Conservation (phyloP, 2,113 vertebrate genomes). For the Calidris pygmaea region DNA sequence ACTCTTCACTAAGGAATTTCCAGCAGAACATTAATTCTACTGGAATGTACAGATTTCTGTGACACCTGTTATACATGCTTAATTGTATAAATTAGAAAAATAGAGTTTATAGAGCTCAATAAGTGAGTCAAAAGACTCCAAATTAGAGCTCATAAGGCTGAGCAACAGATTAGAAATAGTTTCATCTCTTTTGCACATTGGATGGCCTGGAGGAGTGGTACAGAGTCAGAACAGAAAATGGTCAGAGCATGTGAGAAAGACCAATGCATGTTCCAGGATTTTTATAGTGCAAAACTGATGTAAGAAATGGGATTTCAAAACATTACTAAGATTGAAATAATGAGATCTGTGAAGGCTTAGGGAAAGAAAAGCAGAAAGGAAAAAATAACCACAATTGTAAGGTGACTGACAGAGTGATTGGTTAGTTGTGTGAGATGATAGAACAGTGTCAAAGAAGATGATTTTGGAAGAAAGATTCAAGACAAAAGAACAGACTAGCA, state of each 20-base stretch:
- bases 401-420: neutral
- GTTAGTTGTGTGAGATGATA: neutral
- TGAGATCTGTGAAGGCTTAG: neutral
- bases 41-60: neutral
- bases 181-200: neutral
- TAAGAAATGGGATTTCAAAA: neutral
- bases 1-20: rapidly evolving
- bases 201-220: neutral
- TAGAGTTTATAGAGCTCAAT: neutral
- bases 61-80: neutral
- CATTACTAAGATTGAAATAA: constrained; percentile 1
- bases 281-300: neutral
- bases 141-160: neutral
- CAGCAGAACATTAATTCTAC: neutral
- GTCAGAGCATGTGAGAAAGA: neutral
- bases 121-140: neutral
- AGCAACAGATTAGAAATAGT: neutral
- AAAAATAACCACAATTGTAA: neutral
- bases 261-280: neutral
- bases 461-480: neutral
- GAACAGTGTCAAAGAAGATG: neutral
- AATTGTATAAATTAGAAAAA: neutral
- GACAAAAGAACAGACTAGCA: neutral
- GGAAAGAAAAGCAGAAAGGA: neutral
- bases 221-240: neutral